Evolutionary conservation across 2,113 vertebrate genomes (phyloP).

Genomic region (Onychostruthus taczanowskii): DNA sequence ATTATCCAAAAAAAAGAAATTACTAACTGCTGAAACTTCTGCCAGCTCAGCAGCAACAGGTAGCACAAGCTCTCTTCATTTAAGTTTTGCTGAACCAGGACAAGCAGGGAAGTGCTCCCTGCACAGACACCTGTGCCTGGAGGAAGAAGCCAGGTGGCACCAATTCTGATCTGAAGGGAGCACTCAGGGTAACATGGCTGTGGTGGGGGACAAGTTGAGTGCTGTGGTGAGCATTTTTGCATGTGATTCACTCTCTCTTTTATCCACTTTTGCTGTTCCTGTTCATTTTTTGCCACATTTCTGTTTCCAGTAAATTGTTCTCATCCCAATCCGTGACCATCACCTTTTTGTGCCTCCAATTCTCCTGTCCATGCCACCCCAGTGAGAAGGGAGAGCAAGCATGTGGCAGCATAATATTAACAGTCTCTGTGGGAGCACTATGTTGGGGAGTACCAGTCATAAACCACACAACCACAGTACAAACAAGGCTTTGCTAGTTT

Average conservation of each 20-base stretch:
- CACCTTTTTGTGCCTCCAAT: background rate
- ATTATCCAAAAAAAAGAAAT: background rate
- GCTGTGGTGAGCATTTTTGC: background rate
- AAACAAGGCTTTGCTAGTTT: background rate
- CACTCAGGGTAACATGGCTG: background rate
- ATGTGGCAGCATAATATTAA: background rate
- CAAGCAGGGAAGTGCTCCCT: background rate
- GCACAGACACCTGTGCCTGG: background rate
- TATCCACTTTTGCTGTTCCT: background rate
- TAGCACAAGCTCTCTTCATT: background rate
- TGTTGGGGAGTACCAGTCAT: too few relatives aligned
- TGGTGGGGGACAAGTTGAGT: background rate
- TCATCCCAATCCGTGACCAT: background rate
- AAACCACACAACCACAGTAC: background rate
- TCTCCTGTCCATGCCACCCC: background rate
- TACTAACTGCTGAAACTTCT: background rate
- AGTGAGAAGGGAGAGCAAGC: background rate
- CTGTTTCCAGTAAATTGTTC: background rate
- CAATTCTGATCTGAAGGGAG: background rate
- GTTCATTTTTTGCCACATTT: background rate
- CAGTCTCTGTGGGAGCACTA: background rate
- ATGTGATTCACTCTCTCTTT: background rate
- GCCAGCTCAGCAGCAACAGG: background rate
- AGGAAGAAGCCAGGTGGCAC: background rate
- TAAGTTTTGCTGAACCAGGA: background rate